Base-by-base conservation (phyloP, 2,113 vertebrate genomes). In the Indri indri region DNA sequence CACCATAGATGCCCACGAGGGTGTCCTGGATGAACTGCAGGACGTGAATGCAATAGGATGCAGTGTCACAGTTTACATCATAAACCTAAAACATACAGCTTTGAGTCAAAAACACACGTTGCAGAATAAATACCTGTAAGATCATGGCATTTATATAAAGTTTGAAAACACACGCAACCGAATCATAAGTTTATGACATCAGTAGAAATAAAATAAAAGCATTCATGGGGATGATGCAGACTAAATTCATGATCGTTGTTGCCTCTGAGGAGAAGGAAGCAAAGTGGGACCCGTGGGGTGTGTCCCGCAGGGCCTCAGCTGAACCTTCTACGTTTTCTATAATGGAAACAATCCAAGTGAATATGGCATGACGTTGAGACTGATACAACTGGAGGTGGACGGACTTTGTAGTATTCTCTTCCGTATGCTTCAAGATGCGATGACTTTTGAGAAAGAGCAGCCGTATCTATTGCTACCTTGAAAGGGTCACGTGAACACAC, bases 1-100 rank as follows among this genome's bases (percentile, higher is more conserved):
- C 37, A 27, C 18, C 9, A 22, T 3, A 8, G 32, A 70, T 3
- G 8, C 3, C 12, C 74, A 14, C 47, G 23, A 54, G 8, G 47
- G 45, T 0, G 40, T 23, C 12, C 2, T 4, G 42, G 52, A 42
- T 61, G 18, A 32, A 45, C 13, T 25, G 92, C 18, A 84, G 25
- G 2, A 0, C 13, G 8, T 11, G 74, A 34, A 9, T 1, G 5
- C 0, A 10, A 37, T 12, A 34, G 20, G 65, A 5, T 16, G 30
- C 4, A 1, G 5, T 1, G 18, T 30, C 12, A 13, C 30, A 20
- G 68, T n/a, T 45, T 22, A 42, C 3, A 20, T 30, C 10, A 42
- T 27, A 74, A 83, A 54, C 30, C 57, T 74, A 14, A 52, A 20
- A 93, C 74, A 37, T 45, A 63, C 11, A 61, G 59, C n/a, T 42